A percentile compares a stretch with the other conserved stretches of the same genome.
phyloP scores from a whole-genome alignment of 2,797 vertebrate genomes.

The Microcaecilia unicolor region DNA sequence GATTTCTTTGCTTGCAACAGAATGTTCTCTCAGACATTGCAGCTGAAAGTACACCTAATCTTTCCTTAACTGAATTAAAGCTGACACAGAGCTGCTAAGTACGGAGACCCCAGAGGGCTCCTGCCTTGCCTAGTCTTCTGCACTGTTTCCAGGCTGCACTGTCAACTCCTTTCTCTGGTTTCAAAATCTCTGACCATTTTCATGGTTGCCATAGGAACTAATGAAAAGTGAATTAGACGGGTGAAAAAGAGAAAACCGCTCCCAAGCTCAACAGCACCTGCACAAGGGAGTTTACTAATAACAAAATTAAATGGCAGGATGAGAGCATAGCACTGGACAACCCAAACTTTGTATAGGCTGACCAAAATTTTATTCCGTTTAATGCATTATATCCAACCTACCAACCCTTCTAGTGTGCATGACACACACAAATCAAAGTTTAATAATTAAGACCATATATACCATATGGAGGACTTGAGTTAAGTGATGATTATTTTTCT shows the following conservation, averaged over 20 bases:
- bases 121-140: constrained; percentile 8
- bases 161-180: constrained; percentile 9
- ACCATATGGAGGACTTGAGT: too few species aligned
- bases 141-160: constrained; percentile 4
- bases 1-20: neutral
- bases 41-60: neutral
- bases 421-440: too few species aligned
- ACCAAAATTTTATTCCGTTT: too few species aligned
- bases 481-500: too few species aligned
- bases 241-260: constrained; percentile 9
- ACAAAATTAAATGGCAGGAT: neutral
- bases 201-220: constrained; percentile 55
- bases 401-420: too few species aligned
- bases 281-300: neutral
- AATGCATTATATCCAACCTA: too few species aligned
- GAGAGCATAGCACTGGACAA: neutral
- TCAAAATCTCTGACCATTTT: constrained; percentile 26
- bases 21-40: rapidly evolving
- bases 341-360: neutral
- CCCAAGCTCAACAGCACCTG: constrained; percentile 23
- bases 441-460: too few species aligned
- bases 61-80: neutral
- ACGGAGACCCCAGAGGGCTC: too few species aligned
- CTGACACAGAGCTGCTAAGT: too few species aligned
- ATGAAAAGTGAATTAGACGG: constrained; percentile 40